Evolutionary conservation across 2,888 invertebrate species (phyloP).

Genomic region (Acanthosepion esculentum): DNA sequence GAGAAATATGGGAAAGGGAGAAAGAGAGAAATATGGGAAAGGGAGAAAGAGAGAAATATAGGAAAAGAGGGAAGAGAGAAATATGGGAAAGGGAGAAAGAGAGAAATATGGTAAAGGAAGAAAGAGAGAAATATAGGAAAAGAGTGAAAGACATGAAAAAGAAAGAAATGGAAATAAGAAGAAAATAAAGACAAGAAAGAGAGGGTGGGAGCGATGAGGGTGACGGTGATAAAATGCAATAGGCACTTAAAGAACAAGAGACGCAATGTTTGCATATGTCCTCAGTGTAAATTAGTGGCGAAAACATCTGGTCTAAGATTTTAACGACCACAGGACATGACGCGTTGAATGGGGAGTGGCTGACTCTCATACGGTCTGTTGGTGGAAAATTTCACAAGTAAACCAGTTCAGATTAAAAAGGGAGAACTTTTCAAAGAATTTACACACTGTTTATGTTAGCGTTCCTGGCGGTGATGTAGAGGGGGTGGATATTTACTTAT

Average conservation of each 20-base stretch:
- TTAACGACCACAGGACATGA: neutral
- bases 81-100: neutral
- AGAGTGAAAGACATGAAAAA: neutral
- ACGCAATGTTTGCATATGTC: neutral
- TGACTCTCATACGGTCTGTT: neutral
- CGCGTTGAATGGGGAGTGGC: neutral
- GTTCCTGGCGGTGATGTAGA: too few species aligned
- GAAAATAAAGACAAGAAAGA: too few species aligned
- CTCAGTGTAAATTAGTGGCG: neutral
- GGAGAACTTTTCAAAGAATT: neutral
- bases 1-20: too few species aligned
- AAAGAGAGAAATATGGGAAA: too few species aligned
- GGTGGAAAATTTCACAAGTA: neutral
- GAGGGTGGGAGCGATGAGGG: neutral
- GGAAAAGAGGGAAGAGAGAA: neutral
- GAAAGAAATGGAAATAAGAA: neutral
- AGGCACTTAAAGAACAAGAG: neutral
- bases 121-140: neutral
- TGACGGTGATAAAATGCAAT: neutral
- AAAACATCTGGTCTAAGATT: neutral
- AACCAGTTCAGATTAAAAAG: neutral
- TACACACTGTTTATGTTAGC: neutral
- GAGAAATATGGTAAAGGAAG: neutral
- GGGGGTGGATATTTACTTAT: neutral
- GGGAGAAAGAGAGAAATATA: neutral